Conservation (phyloP, 2,797 vertebrate species). For the Chaunax sp. region DNA sequence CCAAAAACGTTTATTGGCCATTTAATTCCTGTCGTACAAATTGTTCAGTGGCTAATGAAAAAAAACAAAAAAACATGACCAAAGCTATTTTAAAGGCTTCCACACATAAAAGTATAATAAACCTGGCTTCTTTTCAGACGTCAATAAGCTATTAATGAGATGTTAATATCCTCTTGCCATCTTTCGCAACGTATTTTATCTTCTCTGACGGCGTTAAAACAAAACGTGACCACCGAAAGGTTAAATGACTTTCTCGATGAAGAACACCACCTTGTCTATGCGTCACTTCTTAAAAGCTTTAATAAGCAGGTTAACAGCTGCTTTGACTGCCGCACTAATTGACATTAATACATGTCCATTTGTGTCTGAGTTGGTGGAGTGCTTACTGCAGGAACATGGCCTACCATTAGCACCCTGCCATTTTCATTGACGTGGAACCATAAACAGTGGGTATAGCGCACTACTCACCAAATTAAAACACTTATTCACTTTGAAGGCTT, state of each 20-base stretch:
- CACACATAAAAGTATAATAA: not conserved
- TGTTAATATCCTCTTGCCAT: not conserved
- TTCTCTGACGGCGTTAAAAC: slow-evolving; percentile 1
- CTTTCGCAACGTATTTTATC: not conserved
- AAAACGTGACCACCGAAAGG: slow-evolving; percentile 9
- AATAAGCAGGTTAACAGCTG: slow-evolving; percentile 59
- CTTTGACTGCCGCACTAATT: slow-evolving; percentile 76
- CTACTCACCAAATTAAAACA: slow-evolving; percentile 84
- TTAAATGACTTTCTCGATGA: slow-evolving; percentile 36
- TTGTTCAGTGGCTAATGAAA: no score
- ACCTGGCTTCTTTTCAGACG: not conserved
- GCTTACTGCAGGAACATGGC: slow-evolving; percentile 64
- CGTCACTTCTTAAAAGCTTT: slow-evolving; percentile 26
- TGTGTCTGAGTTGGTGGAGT: slow-evolving; percentile 60
- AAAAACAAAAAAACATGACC: no score
- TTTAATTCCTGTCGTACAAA: no score
- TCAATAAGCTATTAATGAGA: not conserved
- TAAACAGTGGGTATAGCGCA: slow-evolving; percentile 68
- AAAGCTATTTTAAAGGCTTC: no score
- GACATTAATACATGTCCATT: slow-evolving; percentile 75
- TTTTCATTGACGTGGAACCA: slow-evolving; percentile 63
- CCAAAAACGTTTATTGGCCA: no score
- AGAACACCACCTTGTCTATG: slow-evolving; percentile 7
- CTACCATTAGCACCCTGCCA: slow-evolving; percentile 70
- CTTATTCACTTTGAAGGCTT: slow-evolving; percentile 81